Evolutionary conservation across 2,888 invertebrate genomes (phyloP).

Genomic region (Drosophila meridionalis): DNA sequence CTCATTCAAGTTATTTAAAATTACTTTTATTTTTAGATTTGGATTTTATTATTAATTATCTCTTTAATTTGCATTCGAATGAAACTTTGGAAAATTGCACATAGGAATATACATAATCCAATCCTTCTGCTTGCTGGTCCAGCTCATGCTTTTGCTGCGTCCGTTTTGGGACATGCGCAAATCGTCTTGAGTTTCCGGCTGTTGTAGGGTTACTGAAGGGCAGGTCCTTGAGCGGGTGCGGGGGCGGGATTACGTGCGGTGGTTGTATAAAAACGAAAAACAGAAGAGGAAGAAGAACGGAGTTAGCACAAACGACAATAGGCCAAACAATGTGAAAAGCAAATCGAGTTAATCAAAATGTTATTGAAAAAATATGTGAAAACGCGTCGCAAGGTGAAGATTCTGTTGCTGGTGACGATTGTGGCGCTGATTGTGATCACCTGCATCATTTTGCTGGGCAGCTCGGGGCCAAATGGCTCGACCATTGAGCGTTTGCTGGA

Average conservation of each 20-base stretch:
- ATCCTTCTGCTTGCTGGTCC: conserved; percentile 3
- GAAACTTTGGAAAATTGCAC: not conserved
- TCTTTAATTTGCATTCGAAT: not conserved
- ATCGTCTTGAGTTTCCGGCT: conserved; percentile 61
- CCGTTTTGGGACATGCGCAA: conserved; percentile 73
- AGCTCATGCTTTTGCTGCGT: conserved; percentile 38
- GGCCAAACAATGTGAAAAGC: conserved; percentile 68
- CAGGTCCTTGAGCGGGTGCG: conserved; percentile 32
- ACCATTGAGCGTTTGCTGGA: conserved; percentile 78
- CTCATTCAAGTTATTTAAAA: not conserved
- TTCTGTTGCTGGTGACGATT: conserved; percentile 81
- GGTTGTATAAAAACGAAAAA: conserved; percentile 32
- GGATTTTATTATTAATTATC: not conserved
- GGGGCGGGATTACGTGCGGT: conserved; percentile 9
- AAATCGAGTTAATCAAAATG: conserved; percentile 60
- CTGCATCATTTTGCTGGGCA: conserved; percentile 79
- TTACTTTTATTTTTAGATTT: not conserved
- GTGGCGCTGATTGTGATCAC: conserved; percentile 82
- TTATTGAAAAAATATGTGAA: conserved; percentile 84
- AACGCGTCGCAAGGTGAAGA: conserved; percentile 84
- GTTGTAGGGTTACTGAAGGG: conserved; percentile 19
- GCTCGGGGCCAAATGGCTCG: conserved; percentile 65
- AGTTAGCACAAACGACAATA: conserved; percentile 25
- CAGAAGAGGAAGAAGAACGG: conserved; percentile 52
- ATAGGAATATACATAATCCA: not conserved